phyloP scores from a whole-genome alignment of 2,113 vertebrate genomes.

The Brachirus orientalis region DNA sequence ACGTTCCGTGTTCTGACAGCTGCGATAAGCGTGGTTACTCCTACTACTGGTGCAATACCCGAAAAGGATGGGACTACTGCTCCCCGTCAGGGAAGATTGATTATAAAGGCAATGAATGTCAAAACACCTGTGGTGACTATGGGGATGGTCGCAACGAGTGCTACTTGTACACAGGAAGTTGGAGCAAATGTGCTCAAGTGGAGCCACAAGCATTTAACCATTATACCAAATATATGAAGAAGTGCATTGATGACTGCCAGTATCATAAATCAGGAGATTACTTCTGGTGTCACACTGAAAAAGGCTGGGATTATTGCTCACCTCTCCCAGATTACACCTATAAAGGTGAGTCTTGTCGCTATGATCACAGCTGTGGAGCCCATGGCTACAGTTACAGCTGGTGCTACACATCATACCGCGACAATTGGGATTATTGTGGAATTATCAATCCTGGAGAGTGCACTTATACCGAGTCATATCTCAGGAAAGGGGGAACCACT shows the following conservation, averaged over 20 bases:
- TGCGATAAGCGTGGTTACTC: background rate
- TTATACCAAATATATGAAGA: rapidly evolving
- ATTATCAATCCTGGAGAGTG: background rate
- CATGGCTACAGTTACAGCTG: background rate
- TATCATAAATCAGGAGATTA: background rate
- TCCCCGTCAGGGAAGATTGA: background rate
- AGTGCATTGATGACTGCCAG: background rate
- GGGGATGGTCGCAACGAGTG: background rate
- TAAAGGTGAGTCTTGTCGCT: background rate
- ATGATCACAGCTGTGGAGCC: background rate
- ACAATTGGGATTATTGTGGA: background rate
- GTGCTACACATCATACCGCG: background rate
- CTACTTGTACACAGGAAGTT: background rate
- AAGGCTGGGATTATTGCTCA: background rate
- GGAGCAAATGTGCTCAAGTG: background rate
- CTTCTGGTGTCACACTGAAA: background rate
- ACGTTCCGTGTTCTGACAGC: background rate
- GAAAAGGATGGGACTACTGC: background rate
- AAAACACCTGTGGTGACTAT: background rate
- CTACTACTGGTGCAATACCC: background rate
- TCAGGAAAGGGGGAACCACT: background rate
- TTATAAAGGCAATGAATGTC: background rate
- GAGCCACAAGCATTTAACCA: background rate
- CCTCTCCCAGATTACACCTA: background rate
- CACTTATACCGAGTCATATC: background rate